Conservation (phyloP, 1,140 invertebrate species). For the Ectropis grisescens region DNA sequence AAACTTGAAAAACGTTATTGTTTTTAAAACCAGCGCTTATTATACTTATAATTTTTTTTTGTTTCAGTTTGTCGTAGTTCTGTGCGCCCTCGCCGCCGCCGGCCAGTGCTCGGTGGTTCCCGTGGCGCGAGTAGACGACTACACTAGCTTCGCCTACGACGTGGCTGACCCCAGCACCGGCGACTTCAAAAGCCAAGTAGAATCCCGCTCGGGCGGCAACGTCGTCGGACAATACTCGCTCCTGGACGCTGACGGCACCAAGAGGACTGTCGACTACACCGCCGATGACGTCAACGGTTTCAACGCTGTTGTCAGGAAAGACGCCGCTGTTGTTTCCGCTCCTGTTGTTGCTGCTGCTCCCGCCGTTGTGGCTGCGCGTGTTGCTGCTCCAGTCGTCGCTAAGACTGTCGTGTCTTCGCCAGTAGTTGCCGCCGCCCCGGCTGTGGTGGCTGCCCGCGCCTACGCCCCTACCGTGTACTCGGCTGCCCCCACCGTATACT, state of each 20-base stretch:
- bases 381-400: constrained; percentile 1
- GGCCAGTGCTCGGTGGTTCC: constrained; percentile 34
- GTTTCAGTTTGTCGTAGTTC: constrained; percentile 41
- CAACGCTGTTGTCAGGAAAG: constrained; percentile 61
- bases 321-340: constrained; percentile 11
- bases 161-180: constrained; percentile 67
- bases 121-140: constrained; percentile 37
- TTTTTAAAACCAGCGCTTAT: no score
- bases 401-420: constrained; percentile 1
- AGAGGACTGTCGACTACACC: constrained; percentile 61
- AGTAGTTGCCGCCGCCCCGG: constrained; percentile 13
- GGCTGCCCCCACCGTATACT: constrained; percentile 24
- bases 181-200: constrained; percentile 63
- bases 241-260: constrained; percentile 61
- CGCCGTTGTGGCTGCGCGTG: constrained; percentile 17
- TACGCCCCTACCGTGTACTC: constrained; percentile 9
- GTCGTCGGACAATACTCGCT: constrained; percentile 68
- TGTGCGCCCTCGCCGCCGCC: constrained; percentile 24
- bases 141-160: constrained; percentile 52
- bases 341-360: constrained; percentile 13
- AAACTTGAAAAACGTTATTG: no score
- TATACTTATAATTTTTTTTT: constrained; percentile 6
- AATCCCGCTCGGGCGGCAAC: constrained; percentile 67
- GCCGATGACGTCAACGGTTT: constrained; percentile 64
- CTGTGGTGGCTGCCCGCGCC: constrained; percentile 12